Percentiles rank a stretch among this genome's conserved stretches.
phyloP scores from a whole-genome alignment of 2,113 vertebrate genomes.

The Spheniscus mendiculus region DNA sequence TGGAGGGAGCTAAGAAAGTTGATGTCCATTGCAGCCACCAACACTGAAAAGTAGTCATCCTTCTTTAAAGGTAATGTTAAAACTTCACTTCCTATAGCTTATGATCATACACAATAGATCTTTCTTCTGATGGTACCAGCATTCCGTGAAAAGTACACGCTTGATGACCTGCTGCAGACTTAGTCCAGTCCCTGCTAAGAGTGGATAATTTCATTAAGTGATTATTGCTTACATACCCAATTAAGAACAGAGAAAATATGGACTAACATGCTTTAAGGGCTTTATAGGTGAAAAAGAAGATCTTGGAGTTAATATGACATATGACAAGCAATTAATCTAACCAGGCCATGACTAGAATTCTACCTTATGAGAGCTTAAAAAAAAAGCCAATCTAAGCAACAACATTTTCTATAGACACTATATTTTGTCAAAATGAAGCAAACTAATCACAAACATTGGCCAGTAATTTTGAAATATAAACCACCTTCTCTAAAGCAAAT shows the following conservation, averaged over 20 bases:
- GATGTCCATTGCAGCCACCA: not conserved
- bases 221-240: conserved; percentile 24
- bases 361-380: not conserved
- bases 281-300: not conserved
- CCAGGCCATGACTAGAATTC: not conserved
- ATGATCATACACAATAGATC: not conserved
- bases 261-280: not conserved
- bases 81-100: not conserved
- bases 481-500: not conserved
- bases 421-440: not conserved
- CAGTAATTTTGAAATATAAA: not conserved
- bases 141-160: not conserved
- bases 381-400: not conserved
- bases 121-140: not conserved
- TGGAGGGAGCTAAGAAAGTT: not conserved
- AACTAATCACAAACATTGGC: not conserved
- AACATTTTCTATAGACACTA: not conserved
- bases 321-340: not conserved
- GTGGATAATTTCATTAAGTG: conserved; percentile 55
- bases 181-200: conserved; percentile 19
- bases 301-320: conserved; percentile 16
- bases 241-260: conserved; percentile 37
- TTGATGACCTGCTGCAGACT: not conserved
- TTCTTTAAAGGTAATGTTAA: not conserved
- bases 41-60: not conserved